Conservation (phyloP, 2,888 invertebrate genomes). For the Therioaphis trifolii region DNA sequence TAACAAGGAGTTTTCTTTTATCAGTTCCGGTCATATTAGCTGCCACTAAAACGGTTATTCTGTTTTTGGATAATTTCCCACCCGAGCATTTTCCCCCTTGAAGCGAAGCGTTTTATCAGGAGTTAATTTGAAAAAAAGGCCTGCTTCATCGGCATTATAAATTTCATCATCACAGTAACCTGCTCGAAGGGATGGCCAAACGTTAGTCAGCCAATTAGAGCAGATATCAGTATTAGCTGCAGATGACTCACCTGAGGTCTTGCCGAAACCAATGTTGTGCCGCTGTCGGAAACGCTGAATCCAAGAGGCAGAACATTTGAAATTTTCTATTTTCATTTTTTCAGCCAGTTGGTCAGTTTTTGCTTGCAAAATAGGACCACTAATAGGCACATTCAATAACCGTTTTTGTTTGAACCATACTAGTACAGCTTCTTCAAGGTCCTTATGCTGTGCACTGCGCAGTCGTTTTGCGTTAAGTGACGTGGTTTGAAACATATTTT, state of each 20-base stretch:
- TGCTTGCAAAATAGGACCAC: slow-evolving; percentile 63
- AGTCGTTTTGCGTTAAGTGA: slow-evolving; percentile 54
- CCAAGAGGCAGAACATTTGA: slow-evolving; percentile 27
- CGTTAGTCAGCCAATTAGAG: too few species aligned
- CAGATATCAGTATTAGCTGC: slow-evolving; percentile 15
- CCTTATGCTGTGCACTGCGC: slow-evolving; percentile 47
- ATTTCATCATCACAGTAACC: too few species aligned
- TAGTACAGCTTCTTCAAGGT: slow-evolving; percentile 62
- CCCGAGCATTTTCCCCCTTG: too few species aligned
- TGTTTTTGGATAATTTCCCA: too few species aligned
- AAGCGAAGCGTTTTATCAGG: too few species aligned
- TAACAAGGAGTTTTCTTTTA: too few species aligned
- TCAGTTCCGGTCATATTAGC: too few species aligned
- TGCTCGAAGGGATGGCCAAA: too few species aligned
- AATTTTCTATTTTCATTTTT: slow-evolving; percentile 8
- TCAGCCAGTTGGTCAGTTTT: not conserved
- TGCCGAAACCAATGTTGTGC: slow-evolving; percentile 19
- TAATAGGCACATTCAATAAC: slow-evolving; percentile 59
- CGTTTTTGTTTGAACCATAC: slow-evolving; percentile 64
- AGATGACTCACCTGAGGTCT: slow-evolving; percentile 14
- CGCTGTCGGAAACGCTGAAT: not conserved
- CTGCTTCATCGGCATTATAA: too few species aligned
- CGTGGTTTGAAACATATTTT: slow-evolving; percentile 1
- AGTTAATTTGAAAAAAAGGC: too few species aligned
- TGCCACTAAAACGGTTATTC: too few species aligned